Conservation (phyloP, 2,888 invertebrate genomes). For the Cephus sareptanus region DNA sequence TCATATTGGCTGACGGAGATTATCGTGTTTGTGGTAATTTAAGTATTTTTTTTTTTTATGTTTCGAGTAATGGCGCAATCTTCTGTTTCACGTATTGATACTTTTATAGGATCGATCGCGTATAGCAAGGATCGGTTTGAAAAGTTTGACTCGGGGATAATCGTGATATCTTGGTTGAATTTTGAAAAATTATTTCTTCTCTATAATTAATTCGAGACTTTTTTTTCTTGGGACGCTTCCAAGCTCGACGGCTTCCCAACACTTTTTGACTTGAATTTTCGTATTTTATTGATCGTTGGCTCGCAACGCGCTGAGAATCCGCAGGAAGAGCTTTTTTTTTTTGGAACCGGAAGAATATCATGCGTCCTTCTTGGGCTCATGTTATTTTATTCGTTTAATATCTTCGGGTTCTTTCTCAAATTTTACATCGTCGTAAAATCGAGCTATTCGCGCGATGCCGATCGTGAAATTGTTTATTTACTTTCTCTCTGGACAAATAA, state of each 20-base stretch:
- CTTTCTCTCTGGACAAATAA: neutral
- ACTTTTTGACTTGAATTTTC: neutral
- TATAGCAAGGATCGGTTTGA: no score
- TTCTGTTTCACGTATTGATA: rapidly evolving
- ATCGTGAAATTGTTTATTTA: neutral
- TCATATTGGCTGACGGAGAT: neutral
- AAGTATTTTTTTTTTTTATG: neutral
- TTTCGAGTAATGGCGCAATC: neutral
- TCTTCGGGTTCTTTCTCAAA: neutral
- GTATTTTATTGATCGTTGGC: neutral
- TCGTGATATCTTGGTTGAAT: neutral
- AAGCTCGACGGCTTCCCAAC: neutral
- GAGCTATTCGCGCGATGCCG: neutral
- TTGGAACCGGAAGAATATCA: no score
- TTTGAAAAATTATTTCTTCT: neutral
- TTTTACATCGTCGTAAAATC: neutral
- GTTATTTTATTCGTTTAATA: neutral
- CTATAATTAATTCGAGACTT: no score
- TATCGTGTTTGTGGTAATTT: neutral
- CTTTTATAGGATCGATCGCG: no score
- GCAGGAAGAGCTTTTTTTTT: neutral
- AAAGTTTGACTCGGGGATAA: no score
- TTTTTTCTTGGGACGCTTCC: neutral
- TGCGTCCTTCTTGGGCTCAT: no score
- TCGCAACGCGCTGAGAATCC: neutral